Conservation (phyloP, 1,140 invertebrate species). For the Agrypnia vestita region DNA sequence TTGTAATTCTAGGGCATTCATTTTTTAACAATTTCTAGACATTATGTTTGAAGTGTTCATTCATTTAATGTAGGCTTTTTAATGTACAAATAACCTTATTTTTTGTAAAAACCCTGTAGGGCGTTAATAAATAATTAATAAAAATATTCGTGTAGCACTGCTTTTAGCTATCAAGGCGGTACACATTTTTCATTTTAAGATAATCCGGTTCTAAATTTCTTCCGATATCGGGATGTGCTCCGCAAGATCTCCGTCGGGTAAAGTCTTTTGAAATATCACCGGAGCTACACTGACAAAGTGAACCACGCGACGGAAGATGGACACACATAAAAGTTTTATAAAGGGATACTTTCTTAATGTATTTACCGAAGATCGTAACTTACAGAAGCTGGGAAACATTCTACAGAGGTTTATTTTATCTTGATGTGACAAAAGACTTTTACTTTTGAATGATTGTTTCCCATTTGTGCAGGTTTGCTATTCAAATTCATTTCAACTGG, state of each 20-base stretch:
- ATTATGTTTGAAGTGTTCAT: too few species aligned
- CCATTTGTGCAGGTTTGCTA: neutral
- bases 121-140: too few species aligned
- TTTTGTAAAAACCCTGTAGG: too few species aligned
- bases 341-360: constrained; percentile 5
- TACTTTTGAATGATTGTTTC: neutral
- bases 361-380: neutral
- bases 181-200: neutral
- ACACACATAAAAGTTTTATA: neutral
- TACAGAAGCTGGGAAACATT: neutral
- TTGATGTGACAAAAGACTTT: neutral
- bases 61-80: too few species aligned
- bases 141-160: neutral
- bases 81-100: too few species aligned
- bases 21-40: too few species aligned
- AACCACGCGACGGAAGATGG: neutral
- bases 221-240: neutral
- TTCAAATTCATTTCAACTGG: too few species aligned
- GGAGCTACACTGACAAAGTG: constrained; percentile 16
- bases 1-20: too few species aligned
- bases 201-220: neutral
- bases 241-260: neutral
- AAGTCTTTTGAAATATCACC: constrained; percentile 19
- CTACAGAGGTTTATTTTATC: neutral
- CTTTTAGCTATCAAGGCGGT: too few species aligned